Base-by-base conservation (phyloP, 2,797 vertebrate genomes). In the Amphiprion clarkii region DNA sequence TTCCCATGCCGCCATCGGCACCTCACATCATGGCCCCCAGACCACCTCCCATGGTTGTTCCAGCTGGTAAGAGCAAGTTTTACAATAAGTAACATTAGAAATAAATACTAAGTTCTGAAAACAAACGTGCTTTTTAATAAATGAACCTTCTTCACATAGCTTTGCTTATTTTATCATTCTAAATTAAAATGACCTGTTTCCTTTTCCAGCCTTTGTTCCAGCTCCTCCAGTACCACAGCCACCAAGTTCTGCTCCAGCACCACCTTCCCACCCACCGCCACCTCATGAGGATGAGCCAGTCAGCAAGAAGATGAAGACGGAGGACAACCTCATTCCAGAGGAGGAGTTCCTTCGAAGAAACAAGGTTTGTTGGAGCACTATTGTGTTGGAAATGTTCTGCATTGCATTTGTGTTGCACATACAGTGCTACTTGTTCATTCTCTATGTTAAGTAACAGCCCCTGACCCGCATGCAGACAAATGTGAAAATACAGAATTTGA, bases 331-430 rank as follows among this genome's bases (percentile, higher is more conserved):
- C 21, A 98, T 99, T 63, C 96, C 98, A 5, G 98, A 99, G 86
- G 98, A 99, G 21, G 98, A 99, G 74, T 99, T 99, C 67, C 95
- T 99, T 14, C 97, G 97, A 77, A 96, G 97, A 83, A 98, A 96
- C 94, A 99, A 99, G 96, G 98, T 97, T 63, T 3, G 83, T 66
- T 36, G 29, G 2, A 69, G 16, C 51, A 51, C 1, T 36, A 3
- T 19, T 36, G 4, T 2, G 19, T 57, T 52, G 0, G 14, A 54
- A 46, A 52, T 25, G n/a, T 25, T 11, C 9, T 55, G 0, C 0
- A 48, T 6, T 48, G 14, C 44, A 19, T 46, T 19, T 39, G 36
- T 11, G 11, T 39, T 11, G 36, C 36, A 39, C 36, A 39, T 11
- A 39, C 36, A 39, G 3, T 39, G 12, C 21, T 10, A 7, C 4